Base-by-base conservation (phyloP, 2,888 invertebrate genomes). In the Ryuthela nishihirai region DNA sequence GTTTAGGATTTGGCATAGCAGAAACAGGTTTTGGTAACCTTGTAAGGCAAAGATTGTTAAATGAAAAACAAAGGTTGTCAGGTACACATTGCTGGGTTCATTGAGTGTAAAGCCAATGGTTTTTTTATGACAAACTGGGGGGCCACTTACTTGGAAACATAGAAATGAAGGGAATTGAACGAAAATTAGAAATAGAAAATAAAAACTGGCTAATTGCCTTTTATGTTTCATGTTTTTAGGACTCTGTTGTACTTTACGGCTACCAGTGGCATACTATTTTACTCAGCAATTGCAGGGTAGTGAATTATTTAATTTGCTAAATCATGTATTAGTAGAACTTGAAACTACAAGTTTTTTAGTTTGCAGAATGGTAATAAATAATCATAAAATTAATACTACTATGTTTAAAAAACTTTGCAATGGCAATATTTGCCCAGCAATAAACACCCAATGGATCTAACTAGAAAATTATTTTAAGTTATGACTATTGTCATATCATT, bases 151-250 rank as follows among this genome's bases (percentile, higher is more conserved):
- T 39, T 9, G 39, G 39, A 7, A 39, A 9, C 5, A 18, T 39
- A 20, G 39, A 39, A 20, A 4, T 39, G 12, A 21, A 17, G 6
- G 39, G 39, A 6, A 39, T 20, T 4, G 39, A 39, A 12, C 20
- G 17, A 7, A 21, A 39, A 20, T 21, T 39, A 20, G 39, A 20
- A 3, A 10, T 39, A 7, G 39, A 39, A 18, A 39, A 39, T n/a
- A n/a, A 39, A 39, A 39, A 39, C 21, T 39, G 15, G 39, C 18
- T 4, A 39, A 39, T 6, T 21, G 21, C 21, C 9, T 39, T 18
- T 39, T 39, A 12, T 39, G 39, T 39, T 39, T 39, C 21, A 39
- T 39, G 39, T 39, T 39, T 39, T 39, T 21, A 7, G 20, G 39
- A 20, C 20, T 39, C 4, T 17, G 39, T 15, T 7, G 6, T 39